Base-by-base conservation (phyloP, 2,888 invertebrate genomes). In the Calliopum simillimum region DNA sequence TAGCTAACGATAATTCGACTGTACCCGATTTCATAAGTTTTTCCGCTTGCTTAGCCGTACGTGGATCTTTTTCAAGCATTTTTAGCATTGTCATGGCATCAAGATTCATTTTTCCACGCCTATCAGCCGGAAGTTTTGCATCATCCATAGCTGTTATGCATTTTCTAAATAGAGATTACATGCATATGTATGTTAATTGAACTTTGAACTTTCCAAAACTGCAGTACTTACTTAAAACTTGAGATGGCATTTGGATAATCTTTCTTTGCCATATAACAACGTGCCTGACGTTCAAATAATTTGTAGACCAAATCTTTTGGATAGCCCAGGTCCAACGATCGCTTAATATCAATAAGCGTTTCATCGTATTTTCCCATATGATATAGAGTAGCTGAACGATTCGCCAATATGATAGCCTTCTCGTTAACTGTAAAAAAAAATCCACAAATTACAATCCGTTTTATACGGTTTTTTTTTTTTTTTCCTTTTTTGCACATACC, bases 371-470 rank as follows among this genome's bases (percentile, higher is more conserved):
- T 89, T 72, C 91, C 87, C 82, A 94, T 83, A 79, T 94, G 93
- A 79, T 92, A 93, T 47, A 94, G 87, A 0, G 92, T 89, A 0
- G 95, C 95, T 43, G 95, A 95, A 12, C 95, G 89, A 83, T 95
- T 96, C 1, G 94, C 94, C 75, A 92, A 87, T 5, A 93, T 87
- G 51, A 94, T 90, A 0, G 93, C 88, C 4, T 92, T 83, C 67
- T 93, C 91, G 75, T 87, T 86, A 71, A 85, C 91, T 91, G 81
- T 63, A 43, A 59, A 79, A 69, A 53, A 13, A 33, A 44, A 62
- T n/a, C n/a, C n/a, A n/a, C n/a, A n/a, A n/a, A n/a, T n/a, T n/a
- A n/a, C n/a, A n/a, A n/a, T n/a, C n/a, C n/a, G 8, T 1, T 33
- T 4, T 33, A 33, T 8, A 8, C 0, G 33, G 8, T 1, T 74